A percentile compares a stretch with the other conserved stretches of the same genome.
Conservation (phyloP, 2,113 vertebrate genomes). For the Azemiops feae region DNA sequence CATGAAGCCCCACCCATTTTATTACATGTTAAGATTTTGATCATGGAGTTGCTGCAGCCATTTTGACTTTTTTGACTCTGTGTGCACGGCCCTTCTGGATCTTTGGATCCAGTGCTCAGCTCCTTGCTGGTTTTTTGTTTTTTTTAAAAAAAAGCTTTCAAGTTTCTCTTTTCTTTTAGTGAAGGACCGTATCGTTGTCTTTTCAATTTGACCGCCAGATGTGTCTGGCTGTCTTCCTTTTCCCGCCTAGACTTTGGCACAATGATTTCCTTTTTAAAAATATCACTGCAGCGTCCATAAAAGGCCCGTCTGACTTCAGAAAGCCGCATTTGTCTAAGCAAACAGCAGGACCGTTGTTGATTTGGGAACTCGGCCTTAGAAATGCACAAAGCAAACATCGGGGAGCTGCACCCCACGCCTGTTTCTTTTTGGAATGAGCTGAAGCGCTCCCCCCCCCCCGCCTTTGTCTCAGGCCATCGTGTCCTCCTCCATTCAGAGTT, state of each 20-base stretch:
- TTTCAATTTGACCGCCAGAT: background rate
- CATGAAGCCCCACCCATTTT: background rate
- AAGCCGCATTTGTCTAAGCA: background rate
- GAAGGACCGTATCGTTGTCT: background rate
- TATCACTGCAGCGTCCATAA: background rate
- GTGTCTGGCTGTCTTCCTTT: background rate
- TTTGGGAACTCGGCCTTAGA: background rate
- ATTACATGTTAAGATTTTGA: background rate
- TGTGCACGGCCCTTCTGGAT: background rate
- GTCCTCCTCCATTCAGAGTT: background rate
- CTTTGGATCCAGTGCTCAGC: background rate
- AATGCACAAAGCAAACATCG: background rate
- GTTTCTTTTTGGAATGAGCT: background rate
- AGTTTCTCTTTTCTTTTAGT: background rate
- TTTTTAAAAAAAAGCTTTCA: background rate
- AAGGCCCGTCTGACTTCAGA: background rate
- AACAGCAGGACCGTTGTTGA: background rate
- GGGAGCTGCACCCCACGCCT: background rate
- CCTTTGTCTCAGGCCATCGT: background rate
- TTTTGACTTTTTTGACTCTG: background rate
- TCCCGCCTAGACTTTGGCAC: background rate
- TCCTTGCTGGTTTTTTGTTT: background rate
- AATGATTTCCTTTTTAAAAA: background rate
- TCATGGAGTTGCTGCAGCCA: background rate
- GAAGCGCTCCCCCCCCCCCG: background rate